Evolutionary conservation across 1,140 invertebrate genomes (phyloP), one percentile per base, ranked within the genome.

Genomic region (Mamestra configurata): DNA sequence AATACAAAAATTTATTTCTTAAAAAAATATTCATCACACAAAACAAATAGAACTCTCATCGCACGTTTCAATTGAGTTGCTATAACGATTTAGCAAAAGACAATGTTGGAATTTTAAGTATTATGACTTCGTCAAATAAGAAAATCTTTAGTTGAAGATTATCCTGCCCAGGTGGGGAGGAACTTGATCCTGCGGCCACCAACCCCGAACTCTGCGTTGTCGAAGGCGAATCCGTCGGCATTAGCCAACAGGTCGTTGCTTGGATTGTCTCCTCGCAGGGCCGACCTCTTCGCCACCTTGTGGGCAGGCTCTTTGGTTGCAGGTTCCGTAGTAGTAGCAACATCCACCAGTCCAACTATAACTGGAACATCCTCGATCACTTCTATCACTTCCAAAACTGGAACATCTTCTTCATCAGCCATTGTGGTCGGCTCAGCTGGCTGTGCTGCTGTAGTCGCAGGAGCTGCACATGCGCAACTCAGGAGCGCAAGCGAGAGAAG

Each of bases 141-240:
- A 27, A 71, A 43, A 24, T 66, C 8, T 40, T 68, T 37, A 51
- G 43, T 22, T n/a, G 11, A 31, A 51, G 24, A 13, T 88, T 85
- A 89, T 43, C 88, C 90, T 40, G 88, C 84, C 89, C 89, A 93
- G 4, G 92, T 87, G 1, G 93, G 93, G 10, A 94, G 80, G 51
- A 89, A 88, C 75, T 91, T 93, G 27, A 94, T 94, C 88, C 92
- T 92, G 46, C 93, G 82, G 51, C 86, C 88, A 10, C 84, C 91
- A 10, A 93, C 53, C 73, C 85, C 86, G 1, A 82, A 84, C 6
- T 91, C 55, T 8, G 85, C 87, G 68, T 86, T 88, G 24, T 90
- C 89, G 11, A 79, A 80, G 15, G 87, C 79, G 0, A 87, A 77
- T 0, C 79, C 88, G 64, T 94, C 92, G 11, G 86, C 83, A 43